Base-by-base conservation (phyloP, 2,888 invertebrate species). In the Pseudococcus longispinus region DNA sequence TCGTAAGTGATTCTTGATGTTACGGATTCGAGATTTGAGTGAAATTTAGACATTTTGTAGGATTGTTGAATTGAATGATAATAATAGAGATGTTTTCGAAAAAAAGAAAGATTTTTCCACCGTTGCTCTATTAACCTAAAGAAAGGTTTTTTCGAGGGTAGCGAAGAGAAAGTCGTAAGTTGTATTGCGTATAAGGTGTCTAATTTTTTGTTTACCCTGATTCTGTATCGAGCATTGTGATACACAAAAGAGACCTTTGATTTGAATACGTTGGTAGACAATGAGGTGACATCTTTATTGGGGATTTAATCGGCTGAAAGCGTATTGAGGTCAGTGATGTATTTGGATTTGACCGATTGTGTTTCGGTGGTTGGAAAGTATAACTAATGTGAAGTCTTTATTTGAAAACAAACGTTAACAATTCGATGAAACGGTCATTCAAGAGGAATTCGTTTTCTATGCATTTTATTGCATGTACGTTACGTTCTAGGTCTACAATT, bases 211-310 rank as follows among this genome's bases (percentile, higher is more conserved):
- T 74, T 13, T 3, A 32, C 18, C 18, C 8, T 32, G 32, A 23
- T 74, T 15, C 18, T 15, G 8, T 32, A 32, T 32, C 15, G 29
- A n/a, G 23, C 23, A 23, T 74, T 74, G 74, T 74, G 6, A 23
- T n/a, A 20, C 20, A 60, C 60, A 60, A 60, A 60, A 60, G 60
- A 60, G 23, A 60, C 60, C 60, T 60, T 60, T 74, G 74, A n/a
- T 60, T 23, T 74, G 74, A n/a, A 32, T 74, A 32, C 18, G n/a
- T 74, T 74, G 18, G 5, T n/a, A 18, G 8, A 32, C 74, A 74
- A 37, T 74, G 23, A 5, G 2, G 23, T 74, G 32, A 74, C 32
- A 9, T 74, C 74, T 74, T 32, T 74, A 74, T 74, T 74, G 32
- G 32, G n/a, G 15, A n/a, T 6, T 5, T 74, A 60, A 37, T 74